Base-by-base conservation (phyloP, 2,797 vertebrate genomes). In the Macroramphosus scolopax region DNA sequence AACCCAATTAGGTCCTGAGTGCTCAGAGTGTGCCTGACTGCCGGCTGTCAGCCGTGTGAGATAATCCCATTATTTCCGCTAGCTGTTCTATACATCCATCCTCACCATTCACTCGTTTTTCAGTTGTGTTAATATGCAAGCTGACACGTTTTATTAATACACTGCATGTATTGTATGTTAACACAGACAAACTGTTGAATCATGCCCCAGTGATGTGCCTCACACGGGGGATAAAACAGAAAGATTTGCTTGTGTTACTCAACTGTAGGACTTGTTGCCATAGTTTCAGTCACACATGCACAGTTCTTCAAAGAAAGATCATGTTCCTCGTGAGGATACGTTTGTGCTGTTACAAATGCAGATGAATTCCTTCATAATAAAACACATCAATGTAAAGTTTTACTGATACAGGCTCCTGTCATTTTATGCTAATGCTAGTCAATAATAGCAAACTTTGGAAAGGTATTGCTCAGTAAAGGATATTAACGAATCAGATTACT, bases 1-100 rank as follows among this genome's bases (percentile, higher is more conserved):
- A 80, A 64, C 38, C 35, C 31, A 70, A 68, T 75, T 72, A 75
- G 37, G 18, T 31, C 6, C 36, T 47, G 42, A 70, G 56, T 53
- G 40, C 39, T 64, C 30, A 20, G 42, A 66, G 40, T 17, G 44
- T n/a, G n/a, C n/a, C 25, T 47, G 60, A 58, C 40, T 63, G 38
- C 52, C 41, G 37, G 29, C 15, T 8, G 10, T 41, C 46, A 48
- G 32, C 39, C 8, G n/a, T 39, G 43, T 60, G 32, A 75, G 63
- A 73, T 64, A 66, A 43, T 38, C 25, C 17, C 33, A 55, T 66
- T 50, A 66, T 50, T 68, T 54, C 22, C 0, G 0, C 35, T 20
- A 13, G 9, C 37, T 47, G 50, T 2, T 68, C 53, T 55, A 30
- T 45, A 33, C 1, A 17, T 17, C 24, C 31, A 25, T 30, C 29